These are phyloP conservation scores for Halyomorpha halys DNA, from an alignment of 1,140 invertebrate genomes.

Conservation along the genomic window DNA sequence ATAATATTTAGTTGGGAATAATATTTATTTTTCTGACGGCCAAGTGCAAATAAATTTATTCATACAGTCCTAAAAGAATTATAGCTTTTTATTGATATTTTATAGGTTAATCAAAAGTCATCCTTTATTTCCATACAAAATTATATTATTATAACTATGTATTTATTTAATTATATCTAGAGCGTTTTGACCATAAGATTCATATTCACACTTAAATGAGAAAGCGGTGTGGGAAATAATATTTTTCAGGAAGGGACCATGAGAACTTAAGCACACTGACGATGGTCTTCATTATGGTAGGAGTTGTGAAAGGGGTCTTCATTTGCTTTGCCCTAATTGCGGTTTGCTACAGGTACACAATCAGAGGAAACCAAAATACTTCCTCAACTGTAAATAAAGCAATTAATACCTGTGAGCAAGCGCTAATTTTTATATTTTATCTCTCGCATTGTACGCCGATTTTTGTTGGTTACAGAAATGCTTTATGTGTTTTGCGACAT, in stretches of 20 bases:
- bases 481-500: constrained; percentile 4
- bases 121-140: too few relatives aligned
- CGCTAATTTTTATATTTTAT: constrained; percentile 7
- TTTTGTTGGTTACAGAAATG: constrained; percentile 9
- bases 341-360: constrained; percentile 83
- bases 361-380: constrained; percentile 16
- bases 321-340: constrained; percentile 88
- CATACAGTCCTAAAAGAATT: too few relatives aligned
- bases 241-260: constrained; percentile 50
- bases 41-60: too few relatives aligned
- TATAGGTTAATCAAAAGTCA: too few relatives aligned
- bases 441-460: constrained; percentile 5
- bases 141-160: too few relatives aligned
- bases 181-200: too few relatives aligned
- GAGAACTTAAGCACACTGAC: constrained; percentile 72
- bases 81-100: too few relatives aligned
- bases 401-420: constrained; percentile 10
- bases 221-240: constrained; percentile 6
- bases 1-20: too few relatives aligned
- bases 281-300: constrained; percentile 84
- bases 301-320: constrained; percentile 84
- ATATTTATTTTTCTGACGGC: too few relatives aligned
- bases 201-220: background rate
- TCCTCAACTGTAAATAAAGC: constrained; percentile 9
- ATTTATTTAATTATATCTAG: too few relatives aligned